Evolutionary conservation across 2,888 invertebrate genomes (phyloP).

Genomic region (Sesamia inferens): DNA sequence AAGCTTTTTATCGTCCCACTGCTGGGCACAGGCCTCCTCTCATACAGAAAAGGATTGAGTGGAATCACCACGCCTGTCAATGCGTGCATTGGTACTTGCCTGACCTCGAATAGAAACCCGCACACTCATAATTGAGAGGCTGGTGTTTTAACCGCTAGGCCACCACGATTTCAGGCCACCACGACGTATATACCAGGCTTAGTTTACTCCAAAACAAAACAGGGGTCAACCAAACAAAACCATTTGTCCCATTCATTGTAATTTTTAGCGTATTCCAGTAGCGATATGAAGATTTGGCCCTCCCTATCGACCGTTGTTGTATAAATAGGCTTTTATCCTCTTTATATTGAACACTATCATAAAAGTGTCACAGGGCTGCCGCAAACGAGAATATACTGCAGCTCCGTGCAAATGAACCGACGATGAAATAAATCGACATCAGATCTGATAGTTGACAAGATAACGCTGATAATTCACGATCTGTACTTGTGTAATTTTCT

Average conservation of each 20-base stretch:
- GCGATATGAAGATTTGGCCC: constrained; percentile 63
- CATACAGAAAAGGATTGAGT: too few relatives aligned
- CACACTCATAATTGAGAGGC: too few relatives aligned
- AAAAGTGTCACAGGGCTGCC: constrained; percentile 86
- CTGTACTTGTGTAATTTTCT: constrained; percentile 68
- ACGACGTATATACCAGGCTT: too few relatives aligned
- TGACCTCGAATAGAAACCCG: too few relatives aligned
- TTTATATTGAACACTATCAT: constrained; percentile 82
- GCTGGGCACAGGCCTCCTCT: too few relatives aligned
- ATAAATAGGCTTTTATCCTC: constrained; percentile 79
- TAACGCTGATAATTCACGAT: constrained; percentile 80
- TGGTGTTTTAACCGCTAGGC: too few relatives aligned
- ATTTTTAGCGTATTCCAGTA: constrained; percentile 59
- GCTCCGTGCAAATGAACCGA: constrained; percentile 86
- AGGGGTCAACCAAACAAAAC: constrained; percentile 17
- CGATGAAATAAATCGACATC: constrained; percentile 81
- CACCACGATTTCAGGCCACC: too few relatives aligned
- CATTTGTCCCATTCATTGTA: constrained; percentile 42
- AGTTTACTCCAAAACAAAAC: constrained; percentile 12
- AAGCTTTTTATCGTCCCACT: too few relatives aligned
- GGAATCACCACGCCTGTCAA: too few relatives aligned
- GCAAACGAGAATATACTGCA: constrained; percentile 87
- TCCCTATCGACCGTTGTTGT: constrained; percentile 65
- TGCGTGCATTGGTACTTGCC: too few relatives aligned
- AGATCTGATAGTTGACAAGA: constrained; percentile 80